Percentiles rank a stretch among this genome's conserved stretches.
These are phyloP conservation scores for Gyps fulvus DNA, from an alignment of 2,113 vertebrate species.

Conservation along the genomic window DNA sequence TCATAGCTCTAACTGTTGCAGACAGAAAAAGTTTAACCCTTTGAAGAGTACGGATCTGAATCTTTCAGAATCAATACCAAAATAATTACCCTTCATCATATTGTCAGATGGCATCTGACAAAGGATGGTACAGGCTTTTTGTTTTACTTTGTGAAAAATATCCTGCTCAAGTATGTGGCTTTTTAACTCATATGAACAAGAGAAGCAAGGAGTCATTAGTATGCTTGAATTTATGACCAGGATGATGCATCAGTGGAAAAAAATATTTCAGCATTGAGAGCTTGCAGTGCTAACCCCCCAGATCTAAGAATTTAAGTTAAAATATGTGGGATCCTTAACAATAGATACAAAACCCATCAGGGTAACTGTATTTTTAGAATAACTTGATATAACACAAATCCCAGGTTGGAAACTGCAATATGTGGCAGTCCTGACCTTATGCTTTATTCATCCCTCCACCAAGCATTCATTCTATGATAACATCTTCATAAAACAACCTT, in stretches of 20 bases:
- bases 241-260: neutral
- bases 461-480: neutral
- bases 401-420: neutral
- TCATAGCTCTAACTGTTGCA: constrained; percentile 14
- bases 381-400: neutral
- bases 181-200: neutral
- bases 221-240: neutral
- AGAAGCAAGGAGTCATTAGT: neutral
- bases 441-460: neutral
- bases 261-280: neutral
- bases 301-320: neutral
- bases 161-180: neutral
- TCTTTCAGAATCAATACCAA: neutral
- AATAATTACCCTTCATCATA: neutral
- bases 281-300: neutral
- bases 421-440: neutral
- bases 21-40: constrained; percentile 43
- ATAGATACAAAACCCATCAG: neutral
- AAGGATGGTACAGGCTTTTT: neutral
- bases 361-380: neutral
- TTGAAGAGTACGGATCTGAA: neutral
- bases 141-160: neutral
- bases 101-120: neutral
- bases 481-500: neutral
- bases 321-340: neutral